Evolutionary conservation across 2,888 invertebrate species (phyloP), one percentile per base, ranked within the genome.

Genomic region (Portevinia maculata): DNA sequence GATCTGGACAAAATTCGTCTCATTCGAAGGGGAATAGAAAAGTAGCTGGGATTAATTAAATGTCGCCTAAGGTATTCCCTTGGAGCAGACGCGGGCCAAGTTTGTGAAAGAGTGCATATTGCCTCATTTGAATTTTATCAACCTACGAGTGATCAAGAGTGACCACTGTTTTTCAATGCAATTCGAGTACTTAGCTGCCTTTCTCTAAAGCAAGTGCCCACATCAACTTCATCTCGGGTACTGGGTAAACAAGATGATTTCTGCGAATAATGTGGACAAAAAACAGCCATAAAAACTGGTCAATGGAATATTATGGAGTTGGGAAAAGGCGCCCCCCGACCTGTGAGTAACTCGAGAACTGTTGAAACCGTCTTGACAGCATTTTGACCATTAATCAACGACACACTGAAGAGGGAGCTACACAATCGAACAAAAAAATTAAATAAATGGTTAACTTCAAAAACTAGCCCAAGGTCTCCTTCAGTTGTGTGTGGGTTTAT

Each of bases 151-250:
- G 76, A 46, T 59, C 52, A 75, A 70, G 70, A 50, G 52, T 55
- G 52, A 24, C 21, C 57, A 52, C 21, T 50, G 59, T n/a, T 24
- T n/a, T n/a, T 5, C 24, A 24, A 24, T 24, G 24, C 52, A 11
- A 8, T 34, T 19, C 1, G 30, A 17, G 41, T 57, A 65, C 65
- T 76, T 64, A 59, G 52, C 46, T 64, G 65, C 81, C 76, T 81
- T 81, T 81, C 81, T 81, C 81, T 60, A 32, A 44, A 32, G 19
- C 50, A 37, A 75, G 44, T 64, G 57, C n/a, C 65, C 69, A 69
- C 87, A 88, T 88, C 87, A 88, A 88, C 87, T 88, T 89, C 88
- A 88, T 88, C 88, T 88, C 88, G 88, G 88, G 86, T 88, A 88
- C 87, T 88, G 86, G 88, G 87, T 87, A 88, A 88, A 86, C 88